phyloP scores from a whole-genome alignment of 2,797 vertebrate species.

The Chaetophractus vellerosus region DNA sequence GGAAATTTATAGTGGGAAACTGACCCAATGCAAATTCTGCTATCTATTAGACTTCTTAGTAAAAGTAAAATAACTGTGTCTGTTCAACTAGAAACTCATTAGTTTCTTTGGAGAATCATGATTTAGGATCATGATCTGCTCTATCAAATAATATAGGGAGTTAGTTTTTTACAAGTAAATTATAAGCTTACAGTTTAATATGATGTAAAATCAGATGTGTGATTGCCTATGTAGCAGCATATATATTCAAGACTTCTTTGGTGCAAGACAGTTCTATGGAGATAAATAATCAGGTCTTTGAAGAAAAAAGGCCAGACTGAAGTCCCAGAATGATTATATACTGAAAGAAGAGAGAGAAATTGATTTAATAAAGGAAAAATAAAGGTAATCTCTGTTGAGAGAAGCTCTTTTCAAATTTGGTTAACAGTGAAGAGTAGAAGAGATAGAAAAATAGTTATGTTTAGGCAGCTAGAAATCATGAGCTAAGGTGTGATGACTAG shows the following conservation, averaged over 20 bases:
- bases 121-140: neutral
- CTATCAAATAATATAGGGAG: neutral
- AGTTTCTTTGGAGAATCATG: neutral
- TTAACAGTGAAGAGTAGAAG: conserved; percentile 4
- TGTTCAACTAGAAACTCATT: conserved; percentile 36
- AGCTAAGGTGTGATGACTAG: conserved; percentile 31
- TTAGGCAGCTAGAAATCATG: conserved; percentile 42
- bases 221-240: neutral
- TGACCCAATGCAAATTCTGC: conserved; percentile 37
- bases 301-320: conserved; percentile 1
- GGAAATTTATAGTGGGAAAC: conserved; percentile 50
- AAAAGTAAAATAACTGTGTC: neutral
- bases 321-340: neutral
- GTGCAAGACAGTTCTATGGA: neutral
- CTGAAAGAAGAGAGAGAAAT: neutral
- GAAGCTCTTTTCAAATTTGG: conserved; percentile 4
- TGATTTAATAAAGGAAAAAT: conserved; percentile 42
- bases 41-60: conserved; percentile 49
- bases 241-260: neutral
- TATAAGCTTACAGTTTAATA: neutral
- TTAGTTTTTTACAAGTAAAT: neutral
- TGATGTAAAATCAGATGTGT: neutral
- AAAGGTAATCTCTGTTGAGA: conserved; percentile 27
- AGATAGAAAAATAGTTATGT: conserved; percentile 12
- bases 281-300: neutral